These are phyloP conservation scores for Drosophila lini DNA, from an alignment of 1,140 invertebrate species.

Conservation along the genomic window DNA sequence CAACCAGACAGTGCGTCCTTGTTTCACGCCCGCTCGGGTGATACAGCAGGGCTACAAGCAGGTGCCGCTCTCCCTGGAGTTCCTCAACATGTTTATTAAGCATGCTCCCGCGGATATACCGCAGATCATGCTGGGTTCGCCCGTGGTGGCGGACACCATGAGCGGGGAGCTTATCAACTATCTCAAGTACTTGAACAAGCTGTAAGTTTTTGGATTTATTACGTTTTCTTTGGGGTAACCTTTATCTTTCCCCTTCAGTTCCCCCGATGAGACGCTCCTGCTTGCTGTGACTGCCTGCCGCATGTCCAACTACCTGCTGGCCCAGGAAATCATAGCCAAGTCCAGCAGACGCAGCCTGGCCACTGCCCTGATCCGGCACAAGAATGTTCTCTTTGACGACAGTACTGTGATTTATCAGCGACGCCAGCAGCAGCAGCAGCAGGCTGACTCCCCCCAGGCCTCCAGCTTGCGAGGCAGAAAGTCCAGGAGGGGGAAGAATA, in stretches of 20 bases:
- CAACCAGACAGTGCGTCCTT: constrained; percentile 69
- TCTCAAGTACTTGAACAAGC: constrained; percentile 65
- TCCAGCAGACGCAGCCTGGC: constrained; percentile 64
- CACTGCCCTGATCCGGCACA: constrained; percentile 72
- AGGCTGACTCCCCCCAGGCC: constrained; percentile 10
- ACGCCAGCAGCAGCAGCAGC: constrained; percentile 54
- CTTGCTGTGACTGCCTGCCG: constrained; percentile 78
- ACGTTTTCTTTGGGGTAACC: neutral
- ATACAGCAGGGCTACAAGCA: constrained; percentile 72
- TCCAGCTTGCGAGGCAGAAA: constrained; percentile 22
- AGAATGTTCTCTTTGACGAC: constrained; percentile 81
- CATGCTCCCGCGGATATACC: constrained; percentile 68
- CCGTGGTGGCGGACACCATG: constrained; percentile 78
- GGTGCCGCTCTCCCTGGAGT: constrained; percentile 74
- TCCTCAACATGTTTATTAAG: constrained; percentile 81
- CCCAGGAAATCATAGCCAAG: constrained; percentile 70
- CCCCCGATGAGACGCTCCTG: constrained; percentile 71
- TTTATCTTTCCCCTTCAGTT: constrained; percentile 27
- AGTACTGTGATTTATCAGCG: constrained; percentile 73
- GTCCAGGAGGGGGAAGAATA: constrained; percentile 38
- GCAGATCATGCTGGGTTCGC: constrained; percentile 74
- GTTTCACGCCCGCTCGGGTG: constrained; percentile 67
- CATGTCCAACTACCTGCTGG: constrained; percentile 80
- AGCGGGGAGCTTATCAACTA: constrained; percentile 79
- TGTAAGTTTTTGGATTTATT: constrained; percentile 44